Evolutionary conservation across 2,888 invertebrate species (phyloP).

Genomic region (Zhuqinia jingwanae): DNA sequence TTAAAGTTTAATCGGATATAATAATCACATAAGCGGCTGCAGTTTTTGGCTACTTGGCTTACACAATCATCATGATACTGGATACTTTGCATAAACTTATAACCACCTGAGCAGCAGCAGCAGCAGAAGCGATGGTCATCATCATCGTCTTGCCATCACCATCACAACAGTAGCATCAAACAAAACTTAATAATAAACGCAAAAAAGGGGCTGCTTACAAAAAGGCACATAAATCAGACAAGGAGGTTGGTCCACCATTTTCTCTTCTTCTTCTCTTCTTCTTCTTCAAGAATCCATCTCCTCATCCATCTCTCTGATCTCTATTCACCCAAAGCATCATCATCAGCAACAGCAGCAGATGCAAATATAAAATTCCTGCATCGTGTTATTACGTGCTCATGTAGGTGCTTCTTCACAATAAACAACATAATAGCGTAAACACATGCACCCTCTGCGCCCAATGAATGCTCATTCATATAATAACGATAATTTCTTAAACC

Average conservation of each 20-base stretch:
- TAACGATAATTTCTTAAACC: constrained; percentile 31
- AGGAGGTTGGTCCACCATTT: constrained; percentile 54
- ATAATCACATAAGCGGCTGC: constrained; percentile 72
- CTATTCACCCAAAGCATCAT: constrained; percentile 24
- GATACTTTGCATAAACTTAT: constrained; percentile 14
- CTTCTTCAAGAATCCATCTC: no score
- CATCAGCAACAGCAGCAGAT: constrained; percentile 15
- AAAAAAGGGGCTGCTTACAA: neutral
- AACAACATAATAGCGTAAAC: constrained; percentile 1
- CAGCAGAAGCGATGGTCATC: neutral
- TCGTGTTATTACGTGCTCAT: constrained; percentile 43
- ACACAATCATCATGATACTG: constrained; percentile 43
- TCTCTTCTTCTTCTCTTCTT: neutral
- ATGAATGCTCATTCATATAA: constrained; percentile 14
- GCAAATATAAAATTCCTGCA: constrained; percentile 15
- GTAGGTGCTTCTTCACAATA: neutral
- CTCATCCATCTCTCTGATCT: neutral
- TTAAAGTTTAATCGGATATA: constrained; percentile 75
- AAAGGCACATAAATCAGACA: constrained; percentile 63
- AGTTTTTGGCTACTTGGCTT: constrained; percentile 71
- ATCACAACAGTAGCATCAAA: neutral
- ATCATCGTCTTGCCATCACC: neutral
- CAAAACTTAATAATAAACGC: neutral
- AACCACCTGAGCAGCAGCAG: constrained; percentile 11
- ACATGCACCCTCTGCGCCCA: neutral